phyloP scores from a whole-genome alignment of 2,888 invertebrate genomes.

The Rhagonycha lutea region DNA sequence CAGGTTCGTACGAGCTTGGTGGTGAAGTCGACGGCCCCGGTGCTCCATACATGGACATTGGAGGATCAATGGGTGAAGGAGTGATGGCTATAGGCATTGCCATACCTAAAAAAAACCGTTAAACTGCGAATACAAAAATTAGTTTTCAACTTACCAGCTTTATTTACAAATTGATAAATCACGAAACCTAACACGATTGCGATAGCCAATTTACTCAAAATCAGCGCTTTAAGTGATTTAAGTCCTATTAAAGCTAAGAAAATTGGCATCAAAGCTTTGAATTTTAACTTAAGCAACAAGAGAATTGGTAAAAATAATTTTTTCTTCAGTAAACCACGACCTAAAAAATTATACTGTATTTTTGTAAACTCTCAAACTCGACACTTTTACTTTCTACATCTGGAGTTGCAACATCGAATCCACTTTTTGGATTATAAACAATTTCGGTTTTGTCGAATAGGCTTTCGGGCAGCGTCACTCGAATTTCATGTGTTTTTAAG shows the following conservation, averaged over 20 bases:
- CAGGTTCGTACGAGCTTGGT: slow-evolving; percentile 72
- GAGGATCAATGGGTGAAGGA: slow-evolving; percentile 59
- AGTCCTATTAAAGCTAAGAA: slow-evolving; percentile 77
- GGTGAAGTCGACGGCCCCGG: slow-evolving; percentile 65
- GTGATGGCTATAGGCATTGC: slow-evolving; percentile 66
- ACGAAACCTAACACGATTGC: slow-evolving; percentile 81
- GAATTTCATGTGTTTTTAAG: slow-evolving; percentile 75
- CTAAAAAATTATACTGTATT: slow-evolving; percentile 53
- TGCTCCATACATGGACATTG: slow-evolving; percentile 70
- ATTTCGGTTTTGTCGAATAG: slow-evolving; percentile 70
- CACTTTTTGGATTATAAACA: slow-evolving; percentile 68
- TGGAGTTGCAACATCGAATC: slow-evolving; percentile 65
- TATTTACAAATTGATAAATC: slow-evolving; percentile 76
- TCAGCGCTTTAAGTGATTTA: slow-evolving; percentile 81
- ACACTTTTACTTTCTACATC: slow-evolving; percentile 59
- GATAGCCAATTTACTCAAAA: slow-evolving; percentile 83
- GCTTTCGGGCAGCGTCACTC: slow-evolving; percentile 72
- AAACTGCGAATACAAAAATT: neutral
- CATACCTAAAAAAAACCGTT: slow-evolving; percentile 60
- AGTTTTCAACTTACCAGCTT: slow-evolving; percentile 64
- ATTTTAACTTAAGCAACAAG: slow-evolving; percentile 78
- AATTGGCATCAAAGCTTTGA: slow-evolving; percentile 84
- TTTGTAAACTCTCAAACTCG: neutral
- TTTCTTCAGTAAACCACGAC: slow-evolving; percentile 78
- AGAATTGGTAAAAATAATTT: slow-evolving; percentile 80